Conservation (phyloP, 2,888 invertebrate genomes). For the Drosophila barbarae region DNA sequence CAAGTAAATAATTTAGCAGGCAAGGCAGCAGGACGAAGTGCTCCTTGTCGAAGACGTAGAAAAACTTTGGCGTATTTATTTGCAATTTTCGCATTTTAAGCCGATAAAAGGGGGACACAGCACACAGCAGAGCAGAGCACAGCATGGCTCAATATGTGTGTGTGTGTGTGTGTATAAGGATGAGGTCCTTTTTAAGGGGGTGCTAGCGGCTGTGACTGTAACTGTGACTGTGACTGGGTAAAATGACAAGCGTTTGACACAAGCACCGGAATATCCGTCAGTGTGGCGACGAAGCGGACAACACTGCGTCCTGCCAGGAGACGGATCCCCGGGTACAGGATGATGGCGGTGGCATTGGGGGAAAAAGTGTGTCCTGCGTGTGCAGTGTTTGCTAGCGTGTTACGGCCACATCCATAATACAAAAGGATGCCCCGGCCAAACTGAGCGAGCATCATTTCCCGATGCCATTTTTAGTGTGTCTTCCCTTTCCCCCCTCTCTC, state of each 20-base stretch:
- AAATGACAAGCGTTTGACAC: slow-evolving; percentile 78
- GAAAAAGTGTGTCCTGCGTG: slow-evolving; percentile 58
- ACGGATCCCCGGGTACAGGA: slow-evolving; percentile 47
- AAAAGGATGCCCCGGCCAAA: slow-evolving; percentile 58
- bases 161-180: neutral
- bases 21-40: slow-evolving; percentile 27
- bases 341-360: slow-evolving; percentile 9
- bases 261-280: slow-evolving; percentile 79
- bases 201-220: neutral
- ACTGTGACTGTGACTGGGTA: slow-evolving; percentile 37
- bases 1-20: slow-evolving; percentile 65
- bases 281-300: slow-evolving; percentile 69
- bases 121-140: neutral
- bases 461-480: slow-evolving; percentile 57
- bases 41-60: slow-evolving; percentile 28
- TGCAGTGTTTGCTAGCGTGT: slow-evolving; percentile 64
- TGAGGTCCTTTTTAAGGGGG: slow-evolving; percentile 8
- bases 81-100: slow-evolving; percentile 73
- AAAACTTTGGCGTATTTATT: slow-evolving; percentile 62
- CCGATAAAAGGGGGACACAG: slow-evolving; percentile 63
- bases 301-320: slow-evolving; percentile 52
- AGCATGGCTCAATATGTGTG: neutral
- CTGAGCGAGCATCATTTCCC: slow-evolving; percentile 66
- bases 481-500: neutral
- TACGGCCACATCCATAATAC: slow-evolving; percentile 70